Evolutionary conservation across 1,140 invertebrate genomes (phyloP), one percentile per base, ranked within the genome.

Genomic region (Aphidius gifuensis): DNA sequence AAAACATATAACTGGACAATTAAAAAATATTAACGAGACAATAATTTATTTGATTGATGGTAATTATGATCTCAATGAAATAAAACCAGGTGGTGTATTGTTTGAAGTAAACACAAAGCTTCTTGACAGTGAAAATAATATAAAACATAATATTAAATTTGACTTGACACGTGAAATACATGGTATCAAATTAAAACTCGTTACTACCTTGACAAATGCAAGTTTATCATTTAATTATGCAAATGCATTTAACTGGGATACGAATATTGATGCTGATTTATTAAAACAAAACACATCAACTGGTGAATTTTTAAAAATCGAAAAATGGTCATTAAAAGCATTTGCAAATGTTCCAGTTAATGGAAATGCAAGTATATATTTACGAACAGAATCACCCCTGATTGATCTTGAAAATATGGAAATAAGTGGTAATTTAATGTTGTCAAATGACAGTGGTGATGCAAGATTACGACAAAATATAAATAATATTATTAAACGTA

Each of bases 171-270:
- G 61, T 9, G 69, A 73, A 49, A 66, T 44, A 8, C 69, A 71
- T 42, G 67, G 66, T 3, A 5, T 79, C 0, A 59, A 53, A 5
- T 39, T 74, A 2, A 46, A 50, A 5, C 38, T 68, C 0, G 16
- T 60, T 0, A 71, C 65, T 23, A 9, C 58, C 1, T 50, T 43
- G 6, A 9, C 71, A 1, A 74, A 76, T 62, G 62, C 68, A 4
- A 72, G 58, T 0, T 4, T 73, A 0, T 66, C 66, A 5, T 49
- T 73, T 3, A 75, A 69, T 11, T 61, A 67, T 2, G 59, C 71
- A 1, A 78, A 80, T 21, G n/a, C 64, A 5, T 58, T 77, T 4
- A 80, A 80, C 60, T 81, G 78, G 78, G 66, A 79, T 44, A 46
- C 55, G 1, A 63, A 51, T 42, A 32, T 61, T 0, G 21, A 63